Percentiles rank a stretch among this genome's conserved stretches.
phyloP scores from a whole-genome alignment of 2,113 vertebrate species.

The Bubo blakistoni region DNA sequence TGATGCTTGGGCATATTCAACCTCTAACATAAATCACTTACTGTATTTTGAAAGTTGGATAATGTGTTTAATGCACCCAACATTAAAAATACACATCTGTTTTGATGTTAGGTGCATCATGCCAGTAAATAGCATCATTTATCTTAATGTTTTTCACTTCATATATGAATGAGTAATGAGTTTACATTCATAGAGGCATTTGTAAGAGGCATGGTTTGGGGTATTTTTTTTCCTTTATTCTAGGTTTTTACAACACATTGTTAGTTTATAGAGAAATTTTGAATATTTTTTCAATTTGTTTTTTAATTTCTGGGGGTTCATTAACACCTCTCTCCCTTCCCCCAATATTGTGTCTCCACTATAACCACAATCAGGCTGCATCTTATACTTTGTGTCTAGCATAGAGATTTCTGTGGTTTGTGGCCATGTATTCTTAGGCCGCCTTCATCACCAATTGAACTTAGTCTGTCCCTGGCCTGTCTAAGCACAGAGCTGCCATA shows the following conservation, averaged over 20 bases:
- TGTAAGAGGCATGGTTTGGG: neutral
- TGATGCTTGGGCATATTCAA: neutral
- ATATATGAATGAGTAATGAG: conserved; percentile 4
- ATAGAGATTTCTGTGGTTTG: neutral
- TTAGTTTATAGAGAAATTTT: neutral
- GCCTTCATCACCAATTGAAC: fast-evolving
- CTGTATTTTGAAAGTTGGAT: conserved; percentile 40
- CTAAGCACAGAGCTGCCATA: neutral
- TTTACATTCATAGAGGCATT: neutral
- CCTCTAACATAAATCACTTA: conserved; percentile 32
- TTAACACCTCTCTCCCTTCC: neutral
- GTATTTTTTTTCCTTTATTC: neutral
- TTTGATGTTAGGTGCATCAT: conserved; percentile 7
- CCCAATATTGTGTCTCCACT: neutral
- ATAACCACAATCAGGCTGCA: neutral
- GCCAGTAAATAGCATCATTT: conserved; percentile 16
- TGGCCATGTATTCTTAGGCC: neutral
- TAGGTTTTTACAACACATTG: neutral
- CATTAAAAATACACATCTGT: conserved; percentile 17
- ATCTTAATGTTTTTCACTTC: conserved; percentile 38
- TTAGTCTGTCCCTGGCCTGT: neutral
- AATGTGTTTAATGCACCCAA: neutral
- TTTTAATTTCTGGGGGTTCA: neutral
- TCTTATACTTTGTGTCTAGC: neutral
- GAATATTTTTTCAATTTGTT: too few relatives aligned